Evolutionary conservation across 2,797 vertebrate species (phyloP).

Genomic region (Buphagus erythrorhynchus): DNA sequence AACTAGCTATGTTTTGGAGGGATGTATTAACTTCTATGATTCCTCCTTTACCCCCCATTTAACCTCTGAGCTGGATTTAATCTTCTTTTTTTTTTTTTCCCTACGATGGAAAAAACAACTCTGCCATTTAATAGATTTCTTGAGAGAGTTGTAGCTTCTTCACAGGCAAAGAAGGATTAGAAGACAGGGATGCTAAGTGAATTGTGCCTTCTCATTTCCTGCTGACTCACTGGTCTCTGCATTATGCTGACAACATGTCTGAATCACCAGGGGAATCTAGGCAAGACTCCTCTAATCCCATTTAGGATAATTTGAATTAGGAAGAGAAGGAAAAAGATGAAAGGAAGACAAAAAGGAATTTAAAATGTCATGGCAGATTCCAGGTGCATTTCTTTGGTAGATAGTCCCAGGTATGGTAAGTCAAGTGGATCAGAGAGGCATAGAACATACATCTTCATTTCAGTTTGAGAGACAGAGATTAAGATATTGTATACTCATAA

Average conservation of each 20-base stretch:
- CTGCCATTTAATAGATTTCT: not conserved
- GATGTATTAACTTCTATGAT: not conserved
- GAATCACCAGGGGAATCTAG: not conserved
- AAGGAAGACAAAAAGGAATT: not conserved
- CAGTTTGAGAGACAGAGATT: not conserved
- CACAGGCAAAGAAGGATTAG: not conserved
- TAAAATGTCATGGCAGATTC: not conserved
- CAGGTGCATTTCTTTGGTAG: not conserved
- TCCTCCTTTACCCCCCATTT: not conserved
- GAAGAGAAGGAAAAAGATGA: not conserved
- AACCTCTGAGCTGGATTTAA: not conserved
- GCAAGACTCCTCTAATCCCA: not conserved
- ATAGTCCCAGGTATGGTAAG: not conserved
- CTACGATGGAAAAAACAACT: not conserved
- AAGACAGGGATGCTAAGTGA: not conserved
- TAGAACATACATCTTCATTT: conserved; percentile 27
- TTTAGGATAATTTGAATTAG: not conserved
- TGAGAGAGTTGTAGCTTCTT: not conserved
- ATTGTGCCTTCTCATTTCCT: not conserved
- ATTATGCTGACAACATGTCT: not conserved
- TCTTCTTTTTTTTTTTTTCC: not conserved
- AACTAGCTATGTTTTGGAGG: not conserved
- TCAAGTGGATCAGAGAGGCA: not conserved
- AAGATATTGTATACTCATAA: conserved; percentile 4
- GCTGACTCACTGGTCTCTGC: not conserved